Base-by-base conservation (phyloP, 30 jellyfish, hydroid and myxozoan species). In the Clytia hemisphaerica region DNA sequence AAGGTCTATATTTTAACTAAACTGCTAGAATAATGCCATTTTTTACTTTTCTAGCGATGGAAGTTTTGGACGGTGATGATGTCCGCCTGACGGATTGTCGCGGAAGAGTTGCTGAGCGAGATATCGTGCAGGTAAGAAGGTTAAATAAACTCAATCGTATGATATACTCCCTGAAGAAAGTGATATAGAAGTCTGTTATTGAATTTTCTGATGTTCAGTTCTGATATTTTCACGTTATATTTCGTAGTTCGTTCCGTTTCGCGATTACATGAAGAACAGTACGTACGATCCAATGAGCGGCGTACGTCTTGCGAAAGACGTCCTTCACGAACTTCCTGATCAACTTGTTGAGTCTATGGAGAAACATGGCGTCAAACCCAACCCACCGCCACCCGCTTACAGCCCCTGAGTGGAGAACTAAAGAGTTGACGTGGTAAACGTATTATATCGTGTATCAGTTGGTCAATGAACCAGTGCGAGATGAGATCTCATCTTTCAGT, bases 11-110 rank as follows among this genome's bases (percentile, higher is more conserved):
- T n/a, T n/a, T n/a, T n/a, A n/a, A n/a, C n/a, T n/a, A n/a, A n/a
- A n/a, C n/a, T n/a, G n/a, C n/a, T n/a, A n/a, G n/a, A n/a, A n/a
- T n/a, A n/a, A n/a, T n/a, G n/a, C n/a, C n/a, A n/a, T n/a, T n/a
- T n/a, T 66, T 24, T 66, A 5, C 45, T 30, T 37, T 59, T 64
- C 21, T 67, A 83, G 96, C 96, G 19, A 86, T 86, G 96, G 96
- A 86, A 66, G 96, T 78, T 49, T 67, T 86, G 26, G 96, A 86
- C 50, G 96, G 96, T 3, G 96, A 86, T 62, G 92, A 42, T 9
- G 83, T 86, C 38, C 75, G 96, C 32, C 45, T 86, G 4, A 72
- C 96, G 10, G 61, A 25, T 48, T 82, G 80, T 32, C n/a, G n/a
- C n/a, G 96, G 96, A 4, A 57, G 57, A 28, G 63, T 37, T 24